A percentile compares a stretch with the other conserved stretches of the same genome.
phyloP scores from a whole-genome alignment of 1,140 invertebrate genomes.

The Lamellibrachia luymesi region DNA sequence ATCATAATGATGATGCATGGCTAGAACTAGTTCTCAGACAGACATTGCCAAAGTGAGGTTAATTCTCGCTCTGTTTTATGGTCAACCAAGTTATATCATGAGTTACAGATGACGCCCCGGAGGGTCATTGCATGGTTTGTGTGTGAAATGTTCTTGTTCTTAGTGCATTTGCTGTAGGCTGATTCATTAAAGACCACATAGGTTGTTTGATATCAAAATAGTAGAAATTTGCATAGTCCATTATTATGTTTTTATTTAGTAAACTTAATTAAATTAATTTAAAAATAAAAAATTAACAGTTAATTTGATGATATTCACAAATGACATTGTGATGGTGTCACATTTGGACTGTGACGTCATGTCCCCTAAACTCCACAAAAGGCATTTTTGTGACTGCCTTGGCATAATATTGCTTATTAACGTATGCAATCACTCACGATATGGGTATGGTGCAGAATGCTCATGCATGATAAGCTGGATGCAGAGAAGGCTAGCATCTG shows the following conservation, averaged over 20 bases:
- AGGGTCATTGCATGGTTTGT: not conserved
- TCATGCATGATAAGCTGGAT: too few species aligned
- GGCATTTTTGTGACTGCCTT: not conserved
- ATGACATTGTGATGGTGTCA: not conserved
- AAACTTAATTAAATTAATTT: not conserved
- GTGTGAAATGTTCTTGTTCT: not conserved
- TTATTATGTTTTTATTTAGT: not conserved
- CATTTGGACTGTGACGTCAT: not conserved
- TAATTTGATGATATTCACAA: not conserved
- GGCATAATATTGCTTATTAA: too few species aligned
- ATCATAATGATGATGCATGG: not conserved
- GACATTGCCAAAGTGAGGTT: not conserved
- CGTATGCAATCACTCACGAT: too few species aligned
- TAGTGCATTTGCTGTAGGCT: not conserved
- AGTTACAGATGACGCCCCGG: not conserved
- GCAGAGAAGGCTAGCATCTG: too few species aligned
- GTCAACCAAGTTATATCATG: not conserved
- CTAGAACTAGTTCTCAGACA: not conserved
- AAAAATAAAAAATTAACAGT: not conserved
- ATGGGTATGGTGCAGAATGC: too few species aligned
- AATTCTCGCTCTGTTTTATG: not conserved
- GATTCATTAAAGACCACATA: not conserved
- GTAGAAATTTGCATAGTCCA: not conserved
- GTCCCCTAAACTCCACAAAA: not conserved
- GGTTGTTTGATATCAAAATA: not conserved